Conservation (phyloP, 2,113 vertebrate species). For the Micronisus gabar region DNA sequence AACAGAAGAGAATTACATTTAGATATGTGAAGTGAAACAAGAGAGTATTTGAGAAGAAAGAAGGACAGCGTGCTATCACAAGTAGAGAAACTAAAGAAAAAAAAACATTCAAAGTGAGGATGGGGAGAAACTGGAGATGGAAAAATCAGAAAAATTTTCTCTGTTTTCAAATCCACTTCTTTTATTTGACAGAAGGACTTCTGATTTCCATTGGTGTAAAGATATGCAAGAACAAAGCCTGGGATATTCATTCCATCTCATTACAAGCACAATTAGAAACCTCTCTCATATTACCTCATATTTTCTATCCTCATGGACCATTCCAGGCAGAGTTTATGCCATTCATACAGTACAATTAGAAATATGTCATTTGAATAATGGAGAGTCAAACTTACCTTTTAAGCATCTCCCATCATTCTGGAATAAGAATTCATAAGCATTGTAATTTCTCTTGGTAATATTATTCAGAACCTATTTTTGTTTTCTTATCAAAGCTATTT, state of each 20-base stretch:
- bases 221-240: background rate
- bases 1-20: background rate
- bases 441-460: constrained; percentile 9
- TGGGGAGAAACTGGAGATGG: background rate
- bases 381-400: background rate
- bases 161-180: background rate
- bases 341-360: background rate
- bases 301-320: background rate
- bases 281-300: background rate
- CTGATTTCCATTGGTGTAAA: background rate
- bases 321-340: background rate
- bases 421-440: background rate
- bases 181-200: background rate
- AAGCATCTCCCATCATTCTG: background rate
- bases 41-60: background rate
- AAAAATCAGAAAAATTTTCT: background rate
- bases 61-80: background rate
- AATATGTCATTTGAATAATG: constrained; percentile 3
- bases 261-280: background rate
- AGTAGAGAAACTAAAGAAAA: background rate
- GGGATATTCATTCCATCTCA: background rate
- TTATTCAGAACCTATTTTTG: constrained; percentile 12
- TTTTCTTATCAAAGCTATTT: constrained; percentile 50
- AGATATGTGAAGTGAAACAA: background rate
- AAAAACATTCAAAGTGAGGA: background rate